Evolutionary conservation across 2,113 vertebrate species (phyloP).

Genomic region (Tragelaphus buxtoni): DNA sequence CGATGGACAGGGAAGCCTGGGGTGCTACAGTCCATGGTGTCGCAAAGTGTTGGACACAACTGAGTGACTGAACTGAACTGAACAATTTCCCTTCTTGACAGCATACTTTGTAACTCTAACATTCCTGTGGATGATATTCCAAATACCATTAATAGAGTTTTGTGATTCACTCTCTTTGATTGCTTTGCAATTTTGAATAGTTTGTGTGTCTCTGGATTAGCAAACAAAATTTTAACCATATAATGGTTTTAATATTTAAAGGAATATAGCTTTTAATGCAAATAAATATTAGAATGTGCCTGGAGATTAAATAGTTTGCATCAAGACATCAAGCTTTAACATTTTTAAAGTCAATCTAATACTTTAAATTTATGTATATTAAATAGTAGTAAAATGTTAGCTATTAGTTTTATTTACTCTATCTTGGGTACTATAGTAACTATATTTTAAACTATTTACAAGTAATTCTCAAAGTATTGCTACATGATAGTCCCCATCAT

Average conservation of each 20-base stretch:
- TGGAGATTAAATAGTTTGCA: background rate
- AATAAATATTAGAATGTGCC: background rate
- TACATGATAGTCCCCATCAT: background rate
- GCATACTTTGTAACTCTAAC: background rate
- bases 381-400: background rate
- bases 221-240: background rate
- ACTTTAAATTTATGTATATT: background rate
- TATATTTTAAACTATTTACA: background rate
- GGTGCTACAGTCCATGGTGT: background rate
- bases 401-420: background rate
- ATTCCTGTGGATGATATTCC: background rate
- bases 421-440: background rate
- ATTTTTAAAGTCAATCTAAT: background rate
- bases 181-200: background rate
- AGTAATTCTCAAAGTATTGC: background rate
- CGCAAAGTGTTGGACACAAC: background rate
- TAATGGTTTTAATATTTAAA: background rate
- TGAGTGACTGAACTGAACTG: fast-evolving
- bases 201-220: background rate
- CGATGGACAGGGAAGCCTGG: background rate
- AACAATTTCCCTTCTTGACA: background rate
- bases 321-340: background rate
- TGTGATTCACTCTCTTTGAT: background rate
- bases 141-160: background rate
- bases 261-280: background rate